These are phyloP conservation scores for Brachypalpus laphriformis DNA, from an alignment of 2,888 invertebrate species.

Conservation along the genomic window DNA sequence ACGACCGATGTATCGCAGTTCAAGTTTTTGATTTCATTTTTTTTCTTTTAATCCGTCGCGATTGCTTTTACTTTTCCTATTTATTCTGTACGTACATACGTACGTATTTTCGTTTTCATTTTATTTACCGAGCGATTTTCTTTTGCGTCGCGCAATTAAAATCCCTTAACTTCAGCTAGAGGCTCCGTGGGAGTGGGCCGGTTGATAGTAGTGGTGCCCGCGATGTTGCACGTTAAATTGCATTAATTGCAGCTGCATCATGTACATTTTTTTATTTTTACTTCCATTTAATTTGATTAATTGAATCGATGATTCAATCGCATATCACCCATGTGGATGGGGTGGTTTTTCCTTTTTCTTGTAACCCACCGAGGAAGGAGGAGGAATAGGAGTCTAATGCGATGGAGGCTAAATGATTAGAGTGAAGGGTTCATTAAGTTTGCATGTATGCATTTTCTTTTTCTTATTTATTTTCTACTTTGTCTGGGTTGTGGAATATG, in stretches of 20 bases:
- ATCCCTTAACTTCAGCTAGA: slow-evolving; percentile 1
- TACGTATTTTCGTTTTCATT: neutral
- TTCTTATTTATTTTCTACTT: slow-evolving; percentile 8
- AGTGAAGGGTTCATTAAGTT: slow-evolving; percentile 23
- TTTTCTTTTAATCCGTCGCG: neutral
- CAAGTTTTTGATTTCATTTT: neutral
- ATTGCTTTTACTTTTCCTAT: neutral
- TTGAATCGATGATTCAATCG: slow-evolving; percentile 57
- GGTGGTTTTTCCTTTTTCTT: neutral
- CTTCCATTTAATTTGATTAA: slow-evolving; percentile 50
- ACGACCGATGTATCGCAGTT: neutral
- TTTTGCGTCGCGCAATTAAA: slow-evolving; percentile 31
- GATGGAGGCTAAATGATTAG: slow-evolving; percentile 9
- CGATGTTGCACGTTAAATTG: slow-evolving; percentile 49
- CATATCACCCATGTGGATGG: neutral
- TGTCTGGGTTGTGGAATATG: slow-evolving; percentile 26
- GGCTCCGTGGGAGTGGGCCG: neutral
- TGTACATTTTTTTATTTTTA: neutral
- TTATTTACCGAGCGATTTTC: neutral
- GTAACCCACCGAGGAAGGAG: neutral
- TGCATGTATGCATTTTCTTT: slow-evolving; percentile 7
- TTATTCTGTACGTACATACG: neutral
- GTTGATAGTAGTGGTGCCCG: neutral
- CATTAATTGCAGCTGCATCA: slow-evolving; percentile 41
- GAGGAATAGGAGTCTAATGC: neutral